Conservation (phyloP, 2,113 vertebrate species). For the Butorides virescens region DNA sequence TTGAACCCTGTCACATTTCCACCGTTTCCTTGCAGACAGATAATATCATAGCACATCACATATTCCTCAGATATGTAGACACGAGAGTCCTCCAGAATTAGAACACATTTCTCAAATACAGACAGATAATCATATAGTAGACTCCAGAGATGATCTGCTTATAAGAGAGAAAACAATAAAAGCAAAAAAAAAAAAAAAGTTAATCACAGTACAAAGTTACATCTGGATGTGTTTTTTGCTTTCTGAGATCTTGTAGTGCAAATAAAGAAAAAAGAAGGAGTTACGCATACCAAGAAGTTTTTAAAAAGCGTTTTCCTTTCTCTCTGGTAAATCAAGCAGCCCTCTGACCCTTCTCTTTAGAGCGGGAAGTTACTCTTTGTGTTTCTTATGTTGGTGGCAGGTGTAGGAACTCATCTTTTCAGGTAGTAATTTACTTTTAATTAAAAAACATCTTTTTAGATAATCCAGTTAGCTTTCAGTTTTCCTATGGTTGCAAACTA, state of each 20-base stretch:
- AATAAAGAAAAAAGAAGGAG: not conserved
- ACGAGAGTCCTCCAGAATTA: not conserved
- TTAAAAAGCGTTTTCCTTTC: not conserved
- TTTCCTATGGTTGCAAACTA: not conserved
- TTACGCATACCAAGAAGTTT: not conserved
- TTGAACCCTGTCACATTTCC: not conserved
- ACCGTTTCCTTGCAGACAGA: not conserved
- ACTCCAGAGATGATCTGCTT: not conserved
- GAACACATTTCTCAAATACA: not conserved
- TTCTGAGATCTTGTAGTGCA: not conserved
- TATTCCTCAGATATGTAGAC: not conserved
- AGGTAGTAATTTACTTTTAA: not conserved
- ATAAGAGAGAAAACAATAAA: not conserved
- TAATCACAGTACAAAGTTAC: not conserved
- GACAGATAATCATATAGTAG: not conserved
- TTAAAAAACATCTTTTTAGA: not conserved
- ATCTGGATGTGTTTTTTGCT: not conserved
- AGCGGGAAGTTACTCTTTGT: not conserved
- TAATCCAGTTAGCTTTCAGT: not conserved
- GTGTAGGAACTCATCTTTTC: not conserved
- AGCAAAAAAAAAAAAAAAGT: not conserved
- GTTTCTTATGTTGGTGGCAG: not conserved
- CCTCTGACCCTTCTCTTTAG: not conserved
- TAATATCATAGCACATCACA: not conserved
- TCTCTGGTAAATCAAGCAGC: not conserved